Conservation (phyloP, 2,888 invertebrate genomes). For the Gastracanthus pulcherrimus region DNA sequence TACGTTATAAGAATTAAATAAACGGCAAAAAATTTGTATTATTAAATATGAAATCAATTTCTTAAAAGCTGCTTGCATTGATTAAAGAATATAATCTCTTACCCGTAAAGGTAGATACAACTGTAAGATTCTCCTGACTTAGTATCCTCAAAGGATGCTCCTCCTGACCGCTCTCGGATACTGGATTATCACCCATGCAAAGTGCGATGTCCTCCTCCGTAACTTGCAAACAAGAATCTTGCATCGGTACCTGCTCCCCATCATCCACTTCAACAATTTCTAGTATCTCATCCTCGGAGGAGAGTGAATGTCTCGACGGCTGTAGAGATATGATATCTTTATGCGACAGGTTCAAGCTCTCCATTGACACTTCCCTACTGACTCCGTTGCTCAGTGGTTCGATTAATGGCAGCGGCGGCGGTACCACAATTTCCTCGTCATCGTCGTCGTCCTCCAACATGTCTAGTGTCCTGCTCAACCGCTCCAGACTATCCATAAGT, state of each 20-base stretch:
- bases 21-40: too few relatives aligned
- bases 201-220: constrained; percentile 95
- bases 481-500: constrained; percentile 71
- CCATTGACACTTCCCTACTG: constrained; percentile 90
- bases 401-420: constrained; percentile 89
- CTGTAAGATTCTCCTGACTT: constrained; percentile 94
- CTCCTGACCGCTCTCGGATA: constrained; percentile 86
- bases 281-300: constrained; percentile 85
- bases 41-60: too few relatives aligned
- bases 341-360: constrained; percentile 87
- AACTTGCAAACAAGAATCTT: constrained; percentile 92
- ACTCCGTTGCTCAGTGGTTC: constrained; percentile 84
- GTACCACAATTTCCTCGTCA: constrained; percentile 89
- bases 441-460: constrained; percentile 83
- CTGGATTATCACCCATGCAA: constrained; percentile 89
- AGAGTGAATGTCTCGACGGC: constrained; percentile 81
- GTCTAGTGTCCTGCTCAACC: constrained; percentile 68
- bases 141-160: constrained; percentile 93
- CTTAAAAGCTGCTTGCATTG: too few relatives aligned
- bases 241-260: constrained; percentile 90
- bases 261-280: constrained; percentile 91
- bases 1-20: neutral
- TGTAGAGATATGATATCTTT: constrained; percentile 82
- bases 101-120: constrained; percentile 93
- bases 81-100: constrained; percentile 61